Evolutionary conservation across 2,797 vertebrate species (phyloP), one percentile per base, ranked within the genome.

Genomic region (Muraenolepis orangiensis): DNA sequence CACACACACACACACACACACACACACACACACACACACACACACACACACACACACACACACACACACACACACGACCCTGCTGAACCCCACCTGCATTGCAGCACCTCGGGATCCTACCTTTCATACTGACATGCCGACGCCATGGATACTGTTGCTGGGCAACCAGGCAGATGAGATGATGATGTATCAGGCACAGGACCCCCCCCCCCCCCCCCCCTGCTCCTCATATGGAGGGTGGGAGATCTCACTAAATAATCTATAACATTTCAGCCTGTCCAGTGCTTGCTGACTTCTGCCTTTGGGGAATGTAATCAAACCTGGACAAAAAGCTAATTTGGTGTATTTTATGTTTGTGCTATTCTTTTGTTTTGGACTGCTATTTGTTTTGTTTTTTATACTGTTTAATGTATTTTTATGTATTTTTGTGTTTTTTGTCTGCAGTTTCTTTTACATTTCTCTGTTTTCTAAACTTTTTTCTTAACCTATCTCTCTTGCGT

Each of bases 11-110:
- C 32, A 34, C 32, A 34, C 51, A 66, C 61, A 73, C 72, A 73
- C 72, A 73, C 72, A 66, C 72, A 72, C 14, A 66, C 71, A 66
- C 32, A 34, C 32, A 34, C 32, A 34, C 32, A 34, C 32, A 34
- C 32, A 34, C 32, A 34, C 16, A 6, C 42, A 51, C 42, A 6
- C 42, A 51, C 46, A 7, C 46, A 51, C 46, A 7, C 46, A 51
- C 46, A 7, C 46, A 51, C 46, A 57, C 46, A 57, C 46, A 57
- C 46, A 57, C 46, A n/a, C 51, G 10, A 7, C 20, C 46, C 46
- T n/a, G 46, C 20, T n/a, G 46, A 57, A 23, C 46, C 10, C 46
- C 46, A 57, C 46, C 46, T 57, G 46, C 46, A 23, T 23, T 57
- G 46, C 46, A 57, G 46, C 20, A 57, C 51, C 51, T 57, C 16